A percentile compares a stretch with the other conserved stretches of the same genome.
Conservation (phyloP, 2,888 invertebrate species). For the Ariolimax columbianus region DNA sequence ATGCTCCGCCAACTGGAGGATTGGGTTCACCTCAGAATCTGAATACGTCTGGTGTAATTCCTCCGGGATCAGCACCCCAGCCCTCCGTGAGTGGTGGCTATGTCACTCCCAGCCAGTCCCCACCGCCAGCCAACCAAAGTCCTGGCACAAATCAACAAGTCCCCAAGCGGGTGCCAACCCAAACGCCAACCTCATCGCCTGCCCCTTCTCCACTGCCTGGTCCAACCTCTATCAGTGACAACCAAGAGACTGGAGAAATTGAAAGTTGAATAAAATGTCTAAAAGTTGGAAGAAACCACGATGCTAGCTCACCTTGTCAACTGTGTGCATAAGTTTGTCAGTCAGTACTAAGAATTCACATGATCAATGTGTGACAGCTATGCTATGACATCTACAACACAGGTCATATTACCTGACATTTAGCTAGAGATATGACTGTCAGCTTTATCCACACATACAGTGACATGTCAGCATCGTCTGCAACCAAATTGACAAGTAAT, state of each 20-base stretch:
- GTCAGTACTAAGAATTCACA: neutral
- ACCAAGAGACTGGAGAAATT: conserved; percentile 44
- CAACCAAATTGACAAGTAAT: neutral
- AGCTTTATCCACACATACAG: conserved; percentile 2
- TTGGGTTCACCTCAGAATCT: conserved; percentile 20
- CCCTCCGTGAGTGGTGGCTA: neutral
- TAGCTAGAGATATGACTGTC: neutral
- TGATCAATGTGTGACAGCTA: conserved; percentile 3
- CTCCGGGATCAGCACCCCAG: neutral
- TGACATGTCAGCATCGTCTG: neutral
- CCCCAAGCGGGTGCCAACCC: conserved; percentile 26
- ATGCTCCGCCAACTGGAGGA: neutral
- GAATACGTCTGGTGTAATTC: neutral
- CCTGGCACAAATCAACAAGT: conserved; percentile 28
- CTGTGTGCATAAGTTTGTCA: neutral
- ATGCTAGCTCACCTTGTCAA: neutral
- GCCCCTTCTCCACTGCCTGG: conserved; percentile 40
- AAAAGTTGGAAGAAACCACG: neutral
- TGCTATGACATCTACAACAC: neutral
- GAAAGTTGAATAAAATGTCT: neutral
- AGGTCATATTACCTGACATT: neutral
- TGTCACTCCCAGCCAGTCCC: conserved; percentile 19
- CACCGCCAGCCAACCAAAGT: conserved; percentile 29
- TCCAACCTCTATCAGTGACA: conserved; percentile 6
- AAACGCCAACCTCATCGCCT: conserved; percentile 42